Conservation (phyloP, 2,113 vertebrate species). For the Triplophysa rosa region DNA sequence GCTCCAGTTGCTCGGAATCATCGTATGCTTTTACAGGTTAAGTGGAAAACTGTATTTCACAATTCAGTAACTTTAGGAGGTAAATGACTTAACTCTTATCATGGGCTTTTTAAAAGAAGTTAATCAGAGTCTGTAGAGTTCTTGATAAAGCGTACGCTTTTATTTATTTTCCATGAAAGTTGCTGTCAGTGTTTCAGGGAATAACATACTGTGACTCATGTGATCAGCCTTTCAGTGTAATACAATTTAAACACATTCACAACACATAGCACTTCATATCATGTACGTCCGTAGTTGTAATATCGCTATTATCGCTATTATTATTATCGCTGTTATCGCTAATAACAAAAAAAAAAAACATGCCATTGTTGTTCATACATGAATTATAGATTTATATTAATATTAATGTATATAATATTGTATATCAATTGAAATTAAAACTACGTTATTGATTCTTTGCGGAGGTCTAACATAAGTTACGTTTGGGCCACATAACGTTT, state of each 20-base stretch:
- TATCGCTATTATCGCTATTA: too few species aligned
- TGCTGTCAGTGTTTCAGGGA: too few species aligned
- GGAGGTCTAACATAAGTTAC: too few species aligned
- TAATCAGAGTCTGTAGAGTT: neutral
- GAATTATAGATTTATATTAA: too few species aligned
- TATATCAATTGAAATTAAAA: too few species aligned
- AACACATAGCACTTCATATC: neutral
- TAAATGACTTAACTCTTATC: neutral
- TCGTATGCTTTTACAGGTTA: constrained; percentile 10
- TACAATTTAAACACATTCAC: neutral
- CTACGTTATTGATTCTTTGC: too few species aligned
- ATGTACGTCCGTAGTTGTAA: too few species aligned
- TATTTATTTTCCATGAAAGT: neutral
- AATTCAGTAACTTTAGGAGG: neutral
- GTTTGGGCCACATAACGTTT: too few species aligned
- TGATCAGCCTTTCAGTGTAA: neutral
- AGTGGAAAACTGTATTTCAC: constrained; percentile 24
- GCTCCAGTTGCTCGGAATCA: constrained; percentile 39
- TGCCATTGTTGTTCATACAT: too few species aligned
- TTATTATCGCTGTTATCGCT: too few species aligned
- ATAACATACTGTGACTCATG: neutral
- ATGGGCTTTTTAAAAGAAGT: constrained; percentile 17
- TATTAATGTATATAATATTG: too few species aligned
- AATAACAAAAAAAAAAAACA: too few species aligned
- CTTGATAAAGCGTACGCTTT: neutral